phyloP scores from a whole-genome alignment of 2,113 vertebrate genomes.

The Microcebus tavaratra region DNA sequence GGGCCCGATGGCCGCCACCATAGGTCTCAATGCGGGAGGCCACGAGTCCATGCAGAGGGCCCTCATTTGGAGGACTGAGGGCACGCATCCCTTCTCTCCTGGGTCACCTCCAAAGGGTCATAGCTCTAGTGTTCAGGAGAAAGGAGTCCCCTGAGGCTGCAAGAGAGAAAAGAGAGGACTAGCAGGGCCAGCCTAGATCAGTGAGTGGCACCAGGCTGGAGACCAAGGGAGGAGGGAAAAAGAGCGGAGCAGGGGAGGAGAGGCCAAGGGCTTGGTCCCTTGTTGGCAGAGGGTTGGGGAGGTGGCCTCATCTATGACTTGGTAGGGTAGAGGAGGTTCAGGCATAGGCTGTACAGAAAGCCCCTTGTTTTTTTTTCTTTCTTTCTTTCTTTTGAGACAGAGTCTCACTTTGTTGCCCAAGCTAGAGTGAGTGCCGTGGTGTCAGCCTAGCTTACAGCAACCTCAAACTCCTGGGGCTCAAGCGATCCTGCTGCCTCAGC shows the following conservation, averaged over 20 bases:
- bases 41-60: slow-evolving; percentile 49
- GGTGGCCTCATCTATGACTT: not conserved
- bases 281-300: too few species aligned
- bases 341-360: not conserved
- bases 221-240: not conserved
- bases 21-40: slow-evolving; percentile 69
- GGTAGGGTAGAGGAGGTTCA: not conserved
- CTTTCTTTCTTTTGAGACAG: too few species aligned
- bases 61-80: not conserved
- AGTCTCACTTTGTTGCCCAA: too few species aligned
- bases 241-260: not conserved
- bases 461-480: too few species aligned
- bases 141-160: slow-evolving; percentile 9
- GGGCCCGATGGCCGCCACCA: not conserved
- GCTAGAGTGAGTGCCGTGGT: too few species aligned
- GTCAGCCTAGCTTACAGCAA: too few species aligned
- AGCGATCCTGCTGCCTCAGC: too few species aligned
- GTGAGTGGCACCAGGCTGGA: not conserved
- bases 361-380: too few species aligned
- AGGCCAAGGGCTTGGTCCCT: not conserved
- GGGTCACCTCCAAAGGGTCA: slow-evolving; percentile 64
- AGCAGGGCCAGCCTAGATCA: not conserved
- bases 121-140: slow-evolving; percentile 5
- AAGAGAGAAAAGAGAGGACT: not conserved
- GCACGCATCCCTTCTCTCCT: slow-evolving; percentile 59